Conservation (phyloP, 2,113 vertebrate genomes). For the Strix uralensis region DNA sequence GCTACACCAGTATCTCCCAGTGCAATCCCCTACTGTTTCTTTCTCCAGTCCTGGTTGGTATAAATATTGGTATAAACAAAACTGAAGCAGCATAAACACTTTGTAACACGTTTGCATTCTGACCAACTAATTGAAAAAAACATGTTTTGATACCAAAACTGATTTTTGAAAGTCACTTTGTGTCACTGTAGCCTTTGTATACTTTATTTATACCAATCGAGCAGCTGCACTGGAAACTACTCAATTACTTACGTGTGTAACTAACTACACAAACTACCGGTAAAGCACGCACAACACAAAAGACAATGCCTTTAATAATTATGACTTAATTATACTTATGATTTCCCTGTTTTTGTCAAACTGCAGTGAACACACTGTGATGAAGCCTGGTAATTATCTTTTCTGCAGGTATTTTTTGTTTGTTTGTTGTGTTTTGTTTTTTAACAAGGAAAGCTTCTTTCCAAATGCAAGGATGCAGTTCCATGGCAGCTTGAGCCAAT, state of each 20-base stretch:
- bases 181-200: background rate
- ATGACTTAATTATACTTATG: background rate
- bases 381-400: background rate
- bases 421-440: background rate
- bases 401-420: background rate
- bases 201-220: background rate
- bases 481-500: background rate
- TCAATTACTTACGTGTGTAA: background rate
- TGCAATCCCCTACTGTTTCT: background rate
- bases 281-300: background rate
- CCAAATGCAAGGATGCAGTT: background rate
- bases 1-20: background rate
- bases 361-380: background rate
- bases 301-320: background rate
- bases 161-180: background rate
- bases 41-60: background rate
- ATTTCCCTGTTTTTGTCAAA: background rate
- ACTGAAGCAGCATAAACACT: background rate
- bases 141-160: background rate
- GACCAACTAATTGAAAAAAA: background rate
- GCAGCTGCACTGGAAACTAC: background rate
- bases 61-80: background rate
- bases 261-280: background rate
- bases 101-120: background rate
- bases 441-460: background rate